Evolutionary conservation across 2,113 vertebrate genomes (phyloP), one percentile per base, ranked within the genome.

Genomic region (Embiotoca jacksoni): DNA sequence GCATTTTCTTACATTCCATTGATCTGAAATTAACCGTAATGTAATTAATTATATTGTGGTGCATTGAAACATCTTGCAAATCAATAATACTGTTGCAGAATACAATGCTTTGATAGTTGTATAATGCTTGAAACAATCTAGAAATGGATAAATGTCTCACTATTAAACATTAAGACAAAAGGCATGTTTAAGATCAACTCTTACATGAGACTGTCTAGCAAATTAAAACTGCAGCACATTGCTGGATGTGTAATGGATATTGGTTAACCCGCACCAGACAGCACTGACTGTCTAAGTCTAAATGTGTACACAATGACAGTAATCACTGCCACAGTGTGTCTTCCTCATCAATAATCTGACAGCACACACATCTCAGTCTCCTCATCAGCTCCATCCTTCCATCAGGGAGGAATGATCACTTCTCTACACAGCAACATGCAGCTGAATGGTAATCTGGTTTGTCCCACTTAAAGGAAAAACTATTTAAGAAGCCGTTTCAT

Each of bases 211-310:
- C 1, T 54, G 16, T 32, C 46, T 49, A 69, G 30, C 3, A 52
- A 46, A 70, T 23, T 60, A 58, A 23, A 77, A 0, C 30, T 58
- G 15, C n/a, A 78, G 47, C 64, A 58, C 32, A 55, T 33, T 49
- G 35, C 23, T 72, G 7, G 23, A 10, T 33, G 71, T 56, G 10
- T 75, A 90, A 88, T 88, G 80, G 73, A 60, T 85, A 90, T 88
- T 70, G 85, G 89, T 83, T 76, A 36, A 58, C 46, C 49, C 79
- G 47, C 41, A 46, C 16, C 58, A 81, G 82, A 79, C 80, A 72
- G 41, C n/a, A 33, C 15, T 30, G 57, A 55, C 58, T 72, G 41
- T 50, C 57, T 54, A 6, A 70, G 59, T 53, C 57, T 76, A 47
- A 68, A 55, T 54, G 56, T 84, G 63, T 67, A 44, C 68, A 68